Evolutionary conservation across 1,140 invertebrate species (phyloP).

Genomic region (Melipona quadrifasciata): DNA sequence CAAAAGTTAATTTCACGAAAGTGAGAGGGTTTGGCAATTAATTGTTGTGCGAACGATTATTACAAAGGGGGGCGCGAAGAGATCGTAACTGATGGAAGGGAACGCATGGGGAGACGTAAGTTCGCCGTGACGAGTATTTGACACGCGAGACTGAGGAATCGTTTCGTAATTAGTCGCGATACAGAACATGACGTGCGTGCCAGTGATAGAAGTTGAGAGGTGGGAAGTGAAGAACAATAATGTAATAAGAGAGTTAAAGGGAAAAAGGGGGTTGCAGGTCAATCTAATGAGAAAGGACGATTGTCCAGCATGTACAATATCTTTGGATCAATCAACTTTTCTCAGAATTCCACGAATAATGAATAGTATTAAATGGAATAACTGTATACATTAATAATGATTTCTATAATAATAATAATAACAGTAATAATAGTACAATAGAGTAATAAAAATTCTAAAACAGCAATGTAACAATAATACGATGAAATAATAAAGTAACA

Average conservation of each 20-base stretch:
- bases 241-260: conserved; percentile 39
- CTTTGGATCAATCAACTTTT: too few relatives aligned
- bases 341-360: too few relatives aligned
- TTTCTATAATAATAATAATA: too few relatives aligned
- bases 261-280: neutral
- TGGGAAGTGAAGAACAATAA: conserved; percentile 39
- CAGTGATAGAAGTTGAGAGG: conserved; percentile 51
- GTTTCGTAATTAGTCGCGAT: conserved; percentile 72
- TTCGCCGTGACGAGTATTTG: conserved; percentile 54
- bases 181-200: conserved; percentile 62
- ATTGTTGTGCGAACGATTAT: neutral
- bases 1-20: neutral
- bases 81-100: neutral
- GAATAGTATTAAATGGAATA: too few relatives aligned
- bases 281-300: neutral
- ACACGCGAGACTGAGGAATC: conserved; percentile 62
- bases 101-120: neutral
- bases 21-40: neutral
- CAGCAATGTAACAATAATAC: too few relatives aligned
- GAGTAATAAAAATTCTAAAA: too few relatives aligned
- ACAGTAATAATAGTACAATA: too few relatives aligned
- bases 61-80: neutral
- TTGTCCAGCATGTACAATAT: neutral
- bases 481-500: too few relatives aligned
- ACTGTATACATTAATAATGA: too few relatives aligned